Base-by-base conservation (phyloP, 2,797 vertebrate genomes). In the Sebastes steindachneri region DNA sequence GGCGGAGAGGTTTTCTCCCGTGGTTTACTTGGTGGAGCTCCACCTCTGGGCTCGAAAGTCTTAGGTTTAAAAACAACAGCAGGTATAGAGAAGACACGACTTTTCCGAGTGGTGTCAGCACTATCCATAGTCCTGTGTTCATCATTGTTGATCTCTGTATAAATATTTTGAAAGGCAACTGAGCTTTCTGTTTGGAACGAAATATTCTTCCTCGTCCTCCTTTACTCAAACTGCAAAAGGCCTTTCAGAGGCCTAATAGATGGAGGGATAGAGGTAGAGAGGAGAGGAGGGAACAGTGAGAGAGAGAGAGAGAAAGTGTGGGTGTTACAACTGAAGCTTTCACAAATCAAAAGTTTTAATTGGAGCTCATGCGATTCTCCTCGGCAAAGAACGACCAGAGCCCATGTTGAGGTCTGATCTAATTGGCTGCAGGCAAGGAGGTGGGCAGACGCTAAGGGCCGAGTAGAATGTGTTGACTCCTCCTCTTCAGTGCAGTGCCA, bases 81-180 rank as follows among this genome's bases (percentile, higher is more conserved):
- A 91, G 92, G 86, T 86, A 77, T 86, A 90, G 90, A 93, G 85
- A 84, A 79, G 86, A 92, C 82, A 86, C 86, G 86, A 86, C 81
- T 73, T 23, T 45, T 87, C 79, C 77, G 76, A 88, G 83, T 79
- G 77, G 82, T 80, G 88, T 90, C 85, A 82, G 88, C 86, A 79
- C 88, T 81, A 83, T 88, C 88, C 79, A 41, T 64, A 76, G 91
- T 92, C 79, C 83, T 84, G 80, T 87, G 87, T 92, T 93, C 85
- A 79, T 85, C 78, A 73, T 76, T 86, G 89, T 82, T 91, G 88
- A 93, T 94, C 89, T 92, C 89, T 93, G 86, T 94, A 95, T 86
- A 95, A 95, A 95, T 93, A 93, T 91, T 94, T 91, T 93, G 92
- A 95, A 96, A 96, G 95, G 96, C 96, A 96, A 95, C 95, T 94